A percentile compares a stretch with the other conserved stretches of the same genome.
Conservation (phyloP, 1,140 invertebrate species). For the Heliconius melpomene region DNA sequence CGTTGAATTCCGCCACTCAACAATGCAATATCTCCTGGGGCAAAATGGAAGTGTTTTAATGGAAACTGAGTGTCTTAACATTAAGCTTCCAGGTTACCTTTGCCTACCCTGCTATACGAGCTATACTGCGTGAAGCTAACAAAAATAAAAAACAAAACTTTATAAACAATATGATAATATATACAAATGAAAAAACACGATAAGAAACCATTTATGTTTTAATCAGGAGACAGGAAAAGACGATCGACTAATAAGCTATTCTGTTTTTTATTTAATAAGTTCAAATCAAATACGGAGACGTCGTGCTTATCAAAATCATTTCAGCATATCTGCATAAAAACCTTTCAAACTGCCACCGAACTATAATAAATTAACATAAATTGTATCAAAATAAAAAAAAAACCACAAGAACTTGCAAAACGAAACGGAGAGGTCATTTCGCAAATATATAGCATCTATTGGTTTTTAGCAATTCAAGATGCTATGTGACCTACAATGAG, state of each 20-base stretch:
- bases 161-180: neutral
- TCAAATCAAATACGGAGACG: no score
- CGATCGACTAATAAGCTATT: neutral
- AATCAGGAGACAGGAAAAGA: neutral
- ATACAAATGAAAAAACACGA: neutral
- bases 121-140: neutral
- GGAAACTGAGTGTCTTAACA: no score
- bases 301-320: neutral
- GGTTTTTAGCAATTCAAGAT: conserved; percentile 15
- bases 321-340: neutral
- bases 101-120: neutral
- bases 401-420: neutral
- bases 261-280: no score
- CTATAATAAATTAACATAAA: neutral
- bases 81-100: no score
- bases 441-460: conserved; percentile 5
- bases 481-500: conserved; percentile 5
- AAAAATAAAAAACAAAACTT: neutral
- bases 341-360: neutral
- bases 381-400: neutral
- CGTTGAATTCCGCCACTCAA: no score
- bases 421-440: conserved; percentile 1
- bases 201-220: neutral
- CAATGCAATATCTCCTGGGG: no score
- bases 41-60: no score